phyloP scores from a whole-genome alignment of 2,888 invertebrate genomes.

The Drosophila dives region DNA sequence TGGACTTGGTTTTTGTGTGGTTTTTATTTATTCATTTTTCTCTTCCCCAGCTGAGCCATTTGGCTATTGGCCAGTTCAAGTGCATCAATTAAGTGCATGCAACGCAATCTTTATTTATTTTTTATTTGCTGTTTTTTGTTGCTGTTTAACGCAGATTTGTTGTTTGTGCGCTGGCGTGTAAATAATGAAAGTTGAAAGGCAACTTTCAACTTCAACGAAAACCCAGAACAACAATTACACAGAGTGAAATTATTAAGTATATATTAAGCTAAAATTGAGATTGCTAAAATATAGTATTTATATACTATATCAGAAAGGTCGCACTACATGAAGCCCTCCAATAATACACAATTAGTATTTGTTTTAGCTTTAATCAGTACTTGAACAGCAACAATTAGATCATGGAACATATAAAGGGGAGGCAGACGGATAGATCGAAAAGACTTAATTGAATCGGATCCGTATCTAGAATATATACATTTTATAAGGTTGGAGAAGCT shows the following conservation, averaged over 20 bases:
- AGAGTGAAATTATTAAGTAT: not conserved
- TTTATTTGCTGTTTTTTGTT: not conserved
- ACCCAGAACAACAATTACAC: not conserved
- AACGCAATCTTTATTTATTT: constrained; percentile 30
- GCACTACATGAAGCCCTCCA: not conserved
- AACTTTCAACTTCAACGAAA: constrained; percentile 21
- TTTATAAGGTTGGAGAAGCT: not conserved
- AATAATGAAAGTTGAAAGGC: constrained; percentile 61
- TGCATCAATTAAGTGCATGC: constrained; percentile 73
- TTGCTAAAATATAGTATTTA: not conserved
- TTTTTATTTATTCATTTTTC: not conserved
- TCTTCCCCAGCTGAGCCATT: constrained; percentile 23
- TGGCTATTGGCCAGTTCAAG: constrained; percentile 48
- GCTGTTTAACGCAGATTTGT: constrained; percentile 17
- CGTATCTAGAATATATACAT: not conserved
- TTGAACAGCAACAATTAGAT: not conserved
- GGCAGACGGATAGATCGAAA: not conserved
- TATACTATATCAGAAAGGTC: not conserved
- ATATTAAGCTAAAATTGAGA: not conserved
- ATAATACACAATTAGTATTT: not conserved
- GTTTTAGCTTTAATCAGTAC: not conserved
- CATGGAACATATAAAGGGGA: not conserved
- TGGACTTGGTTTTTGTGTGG: constrained; percentile 3
- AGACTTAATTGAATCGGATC: not conserved
- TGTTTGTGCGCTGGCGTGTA: constrained; percentile 58